phyloP scores from a whole-genome alignment of 2,888 invertebrate genomes.

The Drosophila siamana region DNA sequence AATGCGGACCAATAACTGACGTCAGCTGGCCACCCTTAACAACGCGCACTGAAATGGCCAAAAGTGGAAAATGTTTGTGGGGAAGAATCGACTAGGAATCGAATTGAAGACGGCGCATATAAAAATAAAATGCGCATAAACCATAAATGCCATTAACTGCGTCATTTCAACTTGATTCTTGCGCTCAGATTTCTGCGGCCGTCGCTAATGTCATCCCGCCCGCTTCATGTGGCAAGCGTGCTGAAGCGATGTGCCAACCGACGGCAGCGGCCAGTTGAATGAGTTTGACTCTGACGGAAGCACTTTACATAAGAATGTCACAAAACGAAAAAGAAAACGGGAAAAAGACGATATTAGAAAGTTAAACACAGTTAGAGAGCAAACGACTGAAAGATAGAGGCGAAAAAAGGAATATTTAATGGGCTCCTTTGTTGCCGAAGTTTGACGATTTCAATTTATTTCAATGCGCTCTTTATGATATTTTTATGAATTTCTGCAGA shows the following conservation, averaged over 20 bases:
- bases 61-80: slow-evolving; percentile 36
- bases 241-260: too few relatives aligned
- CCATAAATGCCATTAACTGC: slow-evolving; percentile 79
- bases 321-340: slow-evolving; percentile 6
- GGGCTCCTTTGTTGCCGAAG: slow-evolving; percentile 26
- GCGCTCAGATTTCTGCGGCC: slow-evolving; percentile 60
- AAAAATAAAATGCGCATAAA: slow-evolving; percentile 74
- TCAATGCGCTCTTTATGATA: slow-evolving; percentile 17
- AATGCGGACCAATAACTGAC: too few relatives aligned
- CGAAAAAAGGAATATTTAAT: slow-evolving; percentile 39
- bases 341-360: slow-evolving; percentile 10
- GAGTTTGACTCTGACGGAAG: slow-evolving; percentile 47
- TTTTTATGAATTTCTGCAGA: slow-evolving; percentile 38
- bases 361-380: background rate
- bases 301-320: slow-evolving; percentile 50
- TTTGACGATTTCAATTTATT: slow-evolving; percentile 43
- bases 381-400: background rate
- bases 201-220: slow-evolving; percentile 43
- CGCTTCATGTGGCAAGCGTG: slow-evolving; percentile 29
- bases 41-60: slow-evolving; percentile 39
- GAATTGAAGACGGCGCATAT: slow-evolving; percentile 59
- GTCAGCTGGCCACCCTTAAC: slow-evolving; percentile 52
- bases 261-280: slow-evolving; percentile 25
- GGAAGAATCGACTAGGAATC: slow-evolving; percentile 35
- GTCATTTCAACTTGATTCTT: slow-evolving; percentile 79